Base-by-base conservation (phyloP, 2,113 vertebrate species). In the Dascyllus trimaculatus region DNA sequence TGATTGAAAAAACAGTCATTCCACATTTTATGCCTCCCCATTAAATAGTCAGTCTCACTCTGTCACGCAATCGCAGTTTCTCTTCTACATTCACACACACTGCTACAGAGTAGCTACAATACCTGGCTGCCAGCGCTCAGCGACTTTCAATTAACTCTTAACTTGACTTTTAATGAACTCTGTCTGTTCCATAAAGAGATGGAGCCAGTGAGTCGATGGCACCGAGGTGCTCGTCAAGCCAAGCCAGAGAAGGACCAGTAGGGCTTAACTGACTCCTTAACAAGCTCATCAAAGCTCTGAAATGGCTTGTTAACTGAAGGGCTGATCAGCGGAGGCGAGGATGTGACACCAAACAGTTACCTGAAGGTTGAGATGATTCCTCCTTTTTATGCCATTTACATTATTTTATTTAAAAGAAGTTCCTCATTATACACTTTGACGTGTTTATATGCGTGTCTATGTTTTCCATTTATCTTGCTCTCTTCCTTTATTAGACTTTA, bases 81-180 rank as follows among this genome's bases (percentile, higher is more conserved):
- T 6, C 38, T 0, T 22, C 17, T 26, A 35, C 32, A 11, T 35
- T 25, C 54, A 22, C 32, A 43, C 14, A 74, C 56, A 22, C 56
- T 51, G 26, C 4, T 6, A 49, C 54, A 19, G 18, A 58, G 48
- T 1, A 64, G 62, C 22, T 51, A 29, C 56, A 35, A 53, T 74
- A 40, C 72, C 62, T 46, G 40, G 13, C 52, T 71, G 71, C 74
- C 58, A 74, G 59, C 53, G 22, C 74, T 63, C 7, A 1, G 53
- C 4, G 56, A 71, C 72, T 84, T 87, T 80, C 69, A 84, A 87
- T 91, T 80, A 87, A 79, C 74, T 59, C 52, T 59, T 61, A 78
- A 76, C 75, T 74, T 35, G 77, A 80, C 67, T 85, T 85, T 84
- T 87, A 89, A 90, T 84, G 71, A 89, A 84, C 71, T 82, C 77